These are phyloP conservation scores for Drosophila ohnishii DNA, from an alignment of 1,140 invertebrate genomes.

Conservation along the genomic window DNA sequence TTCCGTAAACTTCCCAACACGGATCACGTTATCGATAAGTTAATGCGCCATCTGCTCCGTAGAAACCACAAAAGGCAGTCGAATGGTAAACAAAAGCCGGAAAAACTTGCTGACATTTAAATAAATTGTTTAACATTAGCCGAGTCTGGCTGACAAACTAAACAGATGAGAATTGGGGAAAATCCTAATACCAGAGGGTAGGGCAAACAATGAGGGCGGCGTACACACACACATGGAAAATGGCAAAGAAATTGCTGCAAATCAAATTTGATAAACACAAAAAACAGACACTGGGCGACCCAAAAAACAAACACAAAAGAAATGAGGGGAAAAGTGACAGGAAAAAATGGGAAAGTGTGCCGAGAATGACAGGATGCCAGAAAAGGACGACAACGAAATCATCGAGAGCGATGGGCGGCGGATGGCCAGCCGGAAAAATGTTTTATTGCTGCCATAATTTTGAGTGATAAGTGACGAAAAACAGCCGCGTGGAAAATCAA, in stretches of 20 bases:
- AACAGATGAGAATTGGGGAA: constrained; percentile 48
- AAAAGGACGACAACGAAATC: constrained; percentile 28
- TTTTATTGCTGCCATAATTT: constrained; percentile 81
- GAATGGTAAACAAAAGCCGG: constrained; percentile 35
- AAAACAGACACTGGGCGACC: constrained; percentile 37
- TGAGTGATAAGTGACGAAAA: constrained; percentile 81
- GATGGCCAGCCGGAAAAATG: constrained; percentile 71
- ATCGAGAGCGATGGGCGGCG: constrained; percentile 24
- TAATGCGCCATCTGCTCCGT: constrained; percentile 36
- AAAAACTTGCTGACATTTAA: constrained; percentile 76
- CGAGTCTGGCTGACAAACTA: constrained; percentile 64
- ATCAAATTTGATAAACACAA: constrained; percentile 80
- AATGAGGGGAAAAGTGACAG: constrained; percentile 73
- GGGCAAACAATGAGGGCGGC: constrained; percentile 50
- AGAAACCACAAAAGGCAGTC: constrained; percentile 21
- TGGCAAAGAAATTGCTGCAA: constrained; percentile 78
- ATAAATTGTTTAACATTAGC: constrained; percentile 76
- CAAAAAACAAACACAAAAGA: constrained; percentile 50
- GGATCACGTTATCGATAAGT: constrained; percentile 44
- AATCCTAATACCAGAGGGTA: neutral
- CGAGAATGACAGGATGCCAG: constrained; percentile 56
- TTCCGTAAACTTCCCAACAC: neutral
- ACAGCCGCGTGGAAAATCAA: constrained; percentile 71
- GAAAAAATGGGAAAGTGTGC: constrained; percentile 81
- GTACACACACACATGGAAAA: constrained; percentile 72